Base-by-base conservation (phyloP, 1,140 invertebrate genomes). In the Bombus affinis region DNA sequence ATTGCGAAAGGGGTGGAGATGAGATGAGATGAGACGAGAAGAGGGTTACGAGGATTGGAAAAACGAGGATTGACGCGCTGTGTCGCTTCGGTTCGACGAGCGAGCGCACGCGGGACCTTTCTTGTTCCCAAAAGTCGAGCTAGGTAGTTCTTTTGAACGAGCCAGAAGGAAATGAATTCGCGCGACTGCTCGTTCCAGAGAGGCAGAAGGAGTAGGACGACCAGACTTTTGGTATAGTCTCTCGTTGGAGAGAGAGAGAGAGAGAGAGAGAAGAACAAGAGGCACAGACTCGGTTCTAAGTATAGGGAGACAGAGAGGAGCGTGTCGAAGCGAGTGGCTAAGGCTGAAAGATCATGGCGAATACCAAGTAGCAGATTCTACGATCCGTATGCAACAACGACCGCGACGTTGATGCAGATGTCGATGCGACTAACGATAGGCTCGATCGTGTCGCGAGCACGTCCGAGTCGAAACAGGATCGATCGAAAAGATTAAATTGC, bases 351-450 rank as follows among this genome's bases (percentile, higher is more conserved):
- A 81, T 81, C 71, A 62, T 32, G 71, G 15, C 71, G 84, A 85
- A 85, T 85, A 85, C 78, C 84, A 85, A 85, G 62, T 65, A 68
- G 70, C 18, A 47, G 22, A 53, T 32, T 57, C 25, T 9, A 25
- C 42, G 39, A 85, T 85, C 35, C 83, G 83, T 81, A 81, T 81
- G 83, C 77, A 71, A 47, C 57, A 70, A 53, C 47, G 18, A 28
- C 42, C 39, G 39, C 42, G 8, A 13, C 77, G 53, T 47, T 57
- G 84, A 81, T 85, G 78, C 84, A 85, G 84, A 81, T 85, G 84
- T 85, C 84, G 78, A 85, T 85, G 70, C 79, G 28, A 53, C 35
- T n/a, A 75, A 74, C 71, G 84, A 85, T 85, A 32, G n/a, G n/a
- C 39, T 35, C 5, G 81, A 22, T 39, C 66, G 65, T 44, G 44